These are phyloP conservation scores for Trachelus tabidus DNA, from an alignment of 2,888 invertebrate species.

Conservation along the genomic window DNA sequence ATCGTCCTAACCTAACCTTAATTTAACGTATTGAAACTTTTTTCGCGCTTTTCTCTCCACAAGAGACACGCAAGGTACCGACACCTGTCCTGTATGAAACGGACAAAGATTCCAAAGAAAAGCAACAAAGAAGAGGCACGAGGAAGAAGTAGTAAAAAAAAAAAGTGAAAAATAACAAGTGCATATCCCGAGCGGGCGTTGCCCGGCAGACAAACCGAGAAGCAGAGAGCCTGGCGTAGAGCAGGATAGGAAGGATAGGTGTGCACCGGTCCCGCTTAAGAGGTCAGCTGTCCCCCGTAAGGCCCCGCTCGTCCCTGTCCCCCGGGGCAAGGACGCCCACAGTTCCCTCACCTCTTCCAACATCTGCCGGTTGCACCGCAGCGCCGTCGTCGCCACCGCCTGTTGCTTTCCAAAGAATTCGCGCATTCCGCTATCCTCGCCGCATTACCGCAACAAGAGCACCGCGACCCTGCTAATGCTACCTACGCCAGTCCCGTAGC, in stretches of 20 bases:
- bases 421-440: conserved; percentile 43
- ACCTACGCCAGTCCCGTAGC: conserved; percentile 32
- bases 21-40: background rate
- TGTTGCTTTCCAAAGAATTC: conserved; percentile 38
- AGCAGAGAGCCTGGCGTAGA: conserved; percentile 13
- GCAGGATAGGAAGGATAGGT: conserved; percentile 7
- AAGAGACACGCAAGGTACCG: background rate
- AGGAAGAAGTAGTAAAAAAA: background rate
- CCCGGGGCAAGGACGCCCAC: conserved; percentile 58
- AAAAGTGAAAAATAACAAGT: too few relatives aligned
- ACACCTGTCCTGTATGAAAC: background rate
- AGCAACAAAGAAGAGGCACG: background rate
- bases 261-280: conserved; percentile 27
- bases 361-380: conserved; percentile 34
- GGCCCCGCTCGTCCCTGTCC: conserved; percentile 42
- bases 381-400: conserved; percentile 19
- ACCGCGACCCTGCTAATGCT: conserved; percentile 42
- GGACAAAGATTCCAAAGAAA: background rate
- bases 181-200: conserved; percentile 16
- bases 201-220: conserved; percentile 12
- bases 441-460: conserved; percentile 39
- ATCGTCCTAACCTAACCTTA: background rate
- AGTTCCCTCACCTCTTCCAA: conserved; percentile 50
- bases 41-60: background rate
- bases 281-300: conserved; percentile 39